These are phyloP conservation scores for Paraplagusia blochii DNA, from an alignment of 2,113 vertebrate species.

Conservation along the genomic window DNA sequence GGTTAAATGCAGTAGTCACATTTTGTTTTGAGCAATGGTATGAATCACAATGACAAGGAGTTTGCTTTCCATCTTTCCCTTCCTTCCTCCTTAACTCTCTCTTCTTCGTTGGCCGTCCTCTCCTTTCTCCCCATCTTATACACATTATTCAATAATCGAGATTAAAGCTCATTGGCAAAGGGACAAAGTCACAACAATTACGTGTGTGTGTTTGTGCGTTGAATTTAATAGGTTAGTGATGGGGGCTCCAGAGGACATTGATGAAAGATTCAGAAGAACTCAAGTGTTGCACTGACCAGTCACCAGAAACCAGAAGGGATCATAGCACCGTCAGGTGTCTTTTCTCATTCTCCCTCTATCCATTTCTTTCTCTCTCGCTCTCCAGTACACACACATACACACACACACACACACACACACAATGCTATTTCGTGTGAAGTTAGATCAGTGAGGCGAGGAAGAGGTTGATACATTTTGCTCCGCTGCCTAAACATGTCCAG, in stretches of 20 bases:
- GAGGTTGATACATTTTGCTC: constrained; percentile 4
- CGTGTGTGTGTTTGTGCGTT: background rate
- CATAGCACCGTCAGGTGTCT: background rate
- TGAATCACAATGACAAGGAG: too few relatives aligned
- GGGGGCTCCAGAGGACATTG: constrained; percentile 5
- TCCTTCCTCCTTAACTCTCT: too few relatives aligned
- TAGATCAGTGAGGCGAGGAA: constrained; percentile 20
- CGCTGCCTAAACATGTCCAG: constrained; percentile 12
- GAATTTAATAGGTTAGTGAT: constrained; percentile 4
- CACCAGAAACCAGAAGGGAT: constrained; percentile 3
- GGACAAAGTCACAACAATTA: constrained; percentile 14
- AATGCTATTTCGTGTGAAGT: background rate
- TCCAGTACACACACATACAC: background rate
- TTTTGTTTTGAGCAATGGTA: too few relatives aligned
- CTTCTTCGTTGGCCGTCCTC: constrained; percentile 25
- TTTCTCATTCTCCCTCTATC: too few relatives aligned
- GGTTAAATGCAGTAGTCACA: too few relatives aligned
- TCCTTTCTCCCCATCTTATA: constrained; percentile 6
- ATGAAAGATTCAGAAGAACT: constrained; percentile 9
- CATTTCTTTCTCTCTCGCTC: too few relatives aligned
- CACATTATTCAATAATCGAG: constrained; percentile 46
- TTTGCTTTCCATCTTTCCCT: too few relatives aligned
- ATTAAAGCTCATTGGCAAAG: constrained; percentile 49
- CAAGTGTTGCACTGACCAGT: constrained; percentile 8
- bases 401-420: constrained; percentile 11